Base-by-base conservation (phyloP, 2,888 invertebrate genomes). In the Patella ulyssiponensis region DNA sequence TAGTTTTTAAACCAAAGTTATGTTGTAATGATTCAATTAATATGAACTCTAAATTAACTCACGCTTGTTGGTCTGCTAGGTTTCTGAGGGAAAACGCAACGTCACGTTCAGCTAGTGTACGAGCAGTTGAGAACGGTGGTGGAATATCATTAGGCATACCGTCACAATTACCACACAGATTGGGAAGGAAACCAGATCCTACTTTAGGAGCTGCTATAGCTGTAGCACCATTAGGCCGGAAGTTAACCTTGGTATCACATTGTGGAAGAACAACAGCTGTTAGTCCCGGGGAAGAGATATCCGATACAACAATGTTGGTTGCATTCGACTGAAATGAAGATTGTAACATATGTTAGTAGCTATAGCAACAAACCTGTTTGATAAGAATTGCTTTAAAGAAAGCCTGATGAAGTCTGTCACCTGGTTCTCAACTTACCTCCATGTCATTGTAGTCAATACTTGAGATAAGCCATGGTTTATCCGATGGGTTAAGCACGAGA, bases 161-260 rank as follows among this genome's bases (percentile, higher is more conserved):
- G 23, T 64, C 64, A 64, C 64, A 64, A 64, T 64, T 64, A 12
- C 64, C 64, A 64, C 64, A 64, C 20, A 64, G 23, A 20, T 64
- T 64, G 23, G 64, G 64, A 11, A 64, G 64, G 23, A 64, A 64
- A 23, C 23, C 64, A 64, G 20, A 23, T 11, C 64, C 64, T 64
- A 64, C 20, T 64, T 64, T 64, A 20, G 64, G 64, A 64, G 64
- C 64, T 23, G 64, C 20, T 64, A 64, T 11, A 11, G 64, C 64
- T 64, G 64, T 64, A 14, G 64, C 64, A 7, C 64, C 64, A 14
- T 23, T 23, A 11, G 64, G 64, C 23, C 23, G 11, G 14, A 64
- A 64, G 64, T 64, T 64, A 23, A 23, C 64, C 4, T 64, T 64
- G 64, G 64, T 64, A 12, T 23, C 20, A 64, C 64, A 64, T 20